Evolutionary conservation across 1,140 invertebrate genomes (phyloP).

Genomic region (Stenopsyche tienmushanensis): DNA sequence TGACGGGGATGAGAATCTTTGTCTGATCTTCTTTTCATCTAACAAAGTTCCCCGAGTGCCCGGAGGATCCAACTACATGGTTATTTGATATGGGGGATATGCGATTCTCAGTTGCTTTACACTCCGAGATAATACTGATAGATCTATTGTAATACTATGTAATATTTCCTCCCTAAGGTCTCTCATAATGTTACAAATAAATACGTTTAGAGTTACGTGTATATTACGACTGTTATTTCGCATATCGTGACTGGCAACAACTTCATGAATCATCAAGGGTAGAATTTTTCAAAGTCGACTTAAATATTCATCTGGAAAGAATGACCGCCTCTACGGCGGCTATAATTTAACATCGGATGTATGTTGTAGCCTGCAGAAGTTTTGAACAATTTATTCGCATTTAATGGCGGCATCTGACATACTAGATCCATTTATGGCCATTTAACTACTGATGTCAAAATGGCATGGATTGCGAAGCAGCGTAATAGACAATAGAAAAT

Average conservation of each 20-base stretch:
- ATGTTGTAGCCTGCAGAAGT: background rate
- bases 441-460: background rate
- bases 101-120: conserved; percentile 16
- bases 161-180: background rate
- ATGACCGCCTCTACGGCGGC: background rate
- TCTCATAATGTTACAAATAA: background rate
- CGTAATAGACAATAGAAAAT: background rate
- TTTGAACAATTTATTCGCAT: conserved; percentile 8
- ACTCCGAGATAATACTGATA: conserved; percentile 10
- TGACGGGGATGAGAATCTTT: background rate
- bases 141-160: conserved; percentile 8
- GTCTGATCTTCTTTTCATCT: conserved; percentile 12
- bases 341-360: too few species aligned
- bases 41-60: background rate
- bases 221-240: too few species aligned
- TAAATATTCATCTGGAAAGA: background rate
- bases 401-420: background rate
- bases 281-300: too few species aligned
- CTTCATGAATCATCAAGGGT: too few species aligned
- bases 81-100: conserved; percentile 15
- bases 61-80: conserved; percentile 2
- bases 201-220: conserved; percentile 1
- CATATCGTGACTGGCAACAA: too few species aligned
- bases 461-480: background rate
- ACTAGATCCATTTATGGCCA: background rate